Evolutionary conservation across 2,113 vertebrate species (phyloP), one percentile per base, ranked within the genome.

Genomic region (Indicator indicator): DNA sequence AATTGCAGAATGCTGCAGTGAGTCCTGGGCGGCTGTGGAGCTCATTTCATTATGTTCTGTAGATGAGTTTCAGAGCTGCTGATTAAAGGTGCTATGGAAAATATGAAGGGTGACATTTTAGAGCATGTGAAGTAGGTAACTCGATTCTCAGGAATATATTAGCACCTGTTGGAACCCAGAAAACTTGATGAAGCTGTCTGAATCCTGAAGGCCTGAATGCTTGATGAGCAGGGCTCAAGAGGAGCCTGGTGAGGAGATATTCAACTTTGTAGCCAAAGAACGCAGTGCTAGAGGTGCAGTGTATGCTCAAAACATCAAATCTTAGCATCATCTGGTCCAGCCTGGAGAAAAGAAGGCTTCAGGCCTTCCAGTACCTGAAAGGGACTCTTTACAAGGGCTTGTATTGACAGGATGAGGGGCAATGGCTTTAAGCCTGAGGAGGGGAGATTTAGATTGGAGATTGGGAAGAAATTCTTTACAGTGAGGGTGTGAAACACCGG

Each of bases 61-160:
- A 80, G 82, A 93, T 94, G 36, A 85, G 59, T 71, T 94, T 89
- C 87, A 64, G 84, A 83, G 69, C 28, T 82, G 46, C 78, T 94
- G 84, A 91, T 94, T 89, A 76, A 87, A 95, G 59, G 63, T 69
- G 40, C 63, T n/a, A 0, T 23, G 75, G 86, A 58, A 92, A 74
- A 15, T 73, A 67, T 40, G 33, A 67, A 85, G 32, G 40, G 50
- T 67, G 91, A 56, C 42, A 27, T 79, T 94, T 89, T 20, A 5
- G 33, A 56, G 32, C 19, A 18, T 8, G 30, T 69, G 74, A 79
- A 89, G 72, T 5, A 79, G 72, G 21, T n/a, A 65, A 21, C 46
- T 50, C 32, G 8, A 9, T 69, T 69, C 27, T 75, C 32, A 33
- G 63, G 71, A 62, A 32, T 55, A 8, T 62, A 26, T 13, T 52